Conservation (phyloP, 2,888 invertebrate genomes). For the Ernsta delagoae region DNA sequence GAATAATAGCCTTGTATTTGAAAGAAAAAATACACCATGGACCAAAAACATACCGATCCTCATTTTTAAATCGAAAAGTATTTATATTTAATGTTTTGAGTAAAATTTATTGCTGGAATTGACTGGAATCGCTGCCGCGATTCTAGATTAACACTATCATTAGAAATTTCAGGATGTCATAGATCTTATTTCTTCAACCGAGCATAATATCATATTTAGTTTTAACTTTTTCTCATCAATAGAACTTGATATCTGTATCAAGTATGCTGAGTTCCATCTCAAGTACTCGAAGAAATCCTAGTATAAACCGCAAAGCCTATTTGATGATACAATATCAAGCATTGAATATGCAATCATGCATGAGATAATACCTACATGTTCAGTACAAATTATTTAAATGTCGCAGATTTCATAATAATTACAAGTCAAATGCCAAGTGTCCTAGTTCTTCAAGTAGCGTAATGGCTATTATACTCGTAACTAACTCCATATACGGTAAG, state of each 20-base stretch:
- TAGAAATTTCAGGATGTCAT: background rate
- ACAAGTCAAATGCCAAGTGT: slow-evolving; percentile 20
- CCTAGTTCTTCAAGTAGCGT: slow-evolving; percentile 23
- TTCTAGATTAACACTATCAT: background rate
- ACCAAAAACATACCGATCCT: no score
- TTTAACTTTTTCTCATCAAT: slow-evolving; percentile 7
- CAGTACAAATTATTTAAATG: slow-evolving; percentile 33
- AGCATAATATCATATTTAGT: slow-evolving; percentile 1
- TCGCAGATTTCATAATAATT: slow-evolving; percentile 35
- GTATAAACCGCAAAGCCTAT: slow-evolving; percentile 1
- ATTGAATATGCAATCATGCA: slow-evolving; percentile 9
- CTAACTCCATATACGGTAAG: slow-evolving; percentile 22
- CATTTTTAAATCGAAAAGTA: no score
- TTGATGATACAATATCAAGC: slow-evolving; percentile 2
- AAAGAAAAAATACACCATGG: no score
- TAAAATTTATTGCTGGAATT: no score
- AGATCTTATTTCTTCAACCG: background rate
- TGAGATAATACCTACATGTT: background rate
- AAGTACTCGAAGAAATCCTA: background rate
- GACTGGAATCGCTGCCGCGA: no score
- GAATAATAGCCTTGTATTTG: background rate
- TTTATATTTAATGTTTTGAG: no score
- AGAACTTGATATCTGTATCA: slow-evolving; percentile 7
- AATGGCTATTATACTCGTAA: background rate
- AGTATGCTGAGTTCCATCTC: background rate